Evolutionary conservation across 2,797 vertebrate genomes (phyloP), one percentile per base, ranked within the genome.

Genomic region (Toxotes lorentzi): DNA sequence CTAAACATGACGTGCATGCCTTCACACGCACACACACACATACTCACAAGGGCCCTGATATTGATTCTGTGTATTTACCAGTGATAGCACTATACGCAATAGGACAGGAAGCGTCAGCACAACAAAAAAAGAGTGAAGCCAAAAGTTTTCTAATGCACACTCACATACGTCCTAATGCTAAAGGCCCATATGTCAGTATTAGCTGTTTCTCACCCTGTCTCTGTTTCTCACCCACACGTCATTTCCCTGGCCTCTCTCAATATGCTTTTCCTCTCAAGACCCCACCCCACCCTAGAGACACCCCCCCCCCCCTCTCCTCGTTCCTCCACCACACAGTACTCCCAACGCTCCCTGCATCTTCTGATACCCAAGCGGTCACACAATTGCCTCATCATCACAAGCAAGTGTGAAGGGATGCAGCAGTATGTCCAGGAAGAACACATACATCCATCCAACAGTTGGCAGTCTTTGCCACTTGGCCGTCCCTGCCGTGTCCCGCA

Each of bases 341-440:
- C 43, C 74, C 64, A 45, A 11, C 2, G 6, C 50, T 66, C 43
- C 58, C 64, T 63, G 50, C 58, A 14, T 48, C 7, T 70, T 65
- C 73, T 86, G 82, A 83, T 81, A 88, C 70, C 79, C 17, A 10
- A 81, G 45, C 23, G 41, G 76, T 76, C 78, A 78, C 74, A 75
- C 70, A 64, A 69, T 81, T 64, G 56, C 70, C 76, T 87, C 79
- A 83, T 86, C 86, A 81, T 88, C 79, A 76, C 86, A 79, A 76
- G 70, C 86, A 90, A 77, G 90, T 91, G 92, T 92, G 91, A 93
- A 79, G 73, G 83, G 85, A 91, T 80, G 86, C 78, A 84, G 89
- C 86, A 86, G 79, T 87, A 83, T 87, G 90, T 91, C 81, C 91
- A 88, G 90, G 87, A 90, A 90, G 90, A 84, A 72, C 78, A 81